Conservation (phyloP, 37 sponge, comb jelly and placozoan species). For the Halichondria panicea region DNA sequence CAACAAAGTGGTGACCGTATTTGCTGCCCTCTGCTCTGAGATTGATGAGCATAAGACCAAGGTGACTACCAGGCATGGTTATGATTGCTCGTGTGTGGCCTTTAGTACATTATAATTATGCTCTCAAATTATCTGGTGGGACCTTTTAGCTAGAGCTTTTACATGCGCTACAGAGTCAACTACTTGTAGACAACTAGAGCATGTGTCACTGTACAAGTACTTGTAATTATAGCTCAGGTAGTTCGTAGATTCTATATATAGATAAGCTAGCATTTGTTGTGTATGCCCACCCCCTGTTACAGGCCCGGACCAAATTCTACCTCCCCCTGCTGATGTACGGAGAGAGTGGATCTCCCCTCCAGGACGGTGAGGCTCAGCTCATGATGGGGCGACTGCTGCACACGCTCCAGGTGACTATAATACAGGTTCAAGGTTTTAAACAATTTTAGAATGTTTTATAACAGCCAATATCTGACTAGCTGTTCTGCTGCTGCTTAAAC, state of each 20-base stretch:
- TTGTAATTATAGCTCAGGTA: not conserved
- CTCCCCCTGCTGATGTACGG: slow-evolving; percentile 88
- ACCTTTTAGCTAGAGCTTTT: too few species aligned
- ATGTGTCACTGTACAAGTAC: too few species aligned
- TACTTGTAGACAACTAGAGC: too few species aligned
- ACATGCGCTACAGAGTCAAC: too few species aligned
- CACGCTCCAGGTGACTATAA: slow-evolving; percentile 84
- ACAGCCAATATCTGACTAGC: too few species aligned
- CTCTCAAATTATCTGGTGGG: too few species aligned
- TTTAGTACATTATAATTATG: too few species aligned
- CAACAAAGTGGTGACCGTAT: slow-evolving; percentile 92
- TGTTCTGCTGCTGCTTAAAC: too few species aligned
- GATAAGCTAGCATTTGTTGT: not conserved
- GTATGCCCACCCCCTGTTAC: not conserved
- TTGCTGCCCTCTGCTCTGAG: slow-evolving; percentile 94
- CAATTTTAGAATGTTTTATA: too few species aligned
- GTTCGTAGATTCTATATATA: not conserved
- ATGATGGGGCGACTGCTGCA: slow-evolving; percentile 89
- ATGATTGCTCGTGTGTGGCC: not conserved
- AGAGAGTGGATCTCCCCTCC: slow-evolving; percentile 84
- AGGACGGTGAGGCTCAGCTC: slow-evolving; percentile 92
- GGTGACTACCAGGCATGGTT: slow-evolving; percentile 13
- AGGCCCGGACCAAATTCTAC: slow-evolving; percentile 83
- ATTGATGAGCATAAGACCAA: slow-evolving; percentile 73
- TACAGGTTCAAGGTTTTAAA: too few species aligned